Evolutionary conservation across 2,797 vertebrate species (phyloP), one percentile per base, ranked within the genome.

Genomic region (Sebastolobus altivelis): DNA sequence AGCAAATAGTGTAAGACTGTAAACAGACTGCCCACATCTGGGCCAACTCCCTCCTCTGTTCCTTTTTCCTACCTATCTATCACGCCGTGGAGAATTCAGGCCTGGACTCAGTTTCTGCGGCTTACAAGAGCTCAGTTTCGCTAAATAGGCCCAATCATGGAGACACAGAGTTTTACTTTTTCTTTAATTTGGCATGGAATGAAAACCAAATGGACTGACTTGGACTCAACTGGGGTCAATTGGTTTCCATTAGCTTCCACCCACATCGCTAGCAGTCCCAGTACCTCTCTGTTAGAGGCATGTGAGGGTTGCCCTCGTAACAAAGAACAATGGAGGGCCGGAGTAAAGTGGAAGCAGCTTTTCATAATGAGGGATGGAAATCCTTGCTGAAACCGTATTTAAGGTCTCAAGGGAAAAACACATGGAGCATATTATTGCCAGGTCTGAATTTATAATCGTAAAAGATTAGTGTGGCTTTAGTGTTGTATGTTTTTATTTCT

Each of bases 321-420:
- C 90, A 81, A 89, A 87, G 77, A 84, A 90, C 87, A 92, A 83
- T 83, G 49, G 54, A 77, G 59, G 46, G 60, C 62, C 77, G 55
- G 62, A 59, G 59, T 58, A 81, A 93, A 93, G 78, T 92, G 75
- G 70, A 87, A 88, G 76, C 88, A 91, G 88, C 82, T 85, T 89
- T 82, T 88, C 38, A 65, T 84, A 77, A 83, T 65, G 72, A 82
- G 62, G 25, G 35, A 80, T 89, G 72, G 76, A 87, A 90, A 91
- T 84, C 81, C 69, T 52, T n/a, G 66, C 83, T 79, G 71, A 69
- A 76, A 55, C 49, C 31, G 20, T 78, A 40, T 88, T 78, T 84
- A 76, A 85, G 10, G 22, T 77, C 82, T 67, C 27, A 10, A 65
- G 54, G 54, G 72, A 67, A 73, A 82, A 78, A 78, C 80, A 79